Conservation (phyloP, 2,797 vertebrate species). For the Epinephelus awoara region DNA sequence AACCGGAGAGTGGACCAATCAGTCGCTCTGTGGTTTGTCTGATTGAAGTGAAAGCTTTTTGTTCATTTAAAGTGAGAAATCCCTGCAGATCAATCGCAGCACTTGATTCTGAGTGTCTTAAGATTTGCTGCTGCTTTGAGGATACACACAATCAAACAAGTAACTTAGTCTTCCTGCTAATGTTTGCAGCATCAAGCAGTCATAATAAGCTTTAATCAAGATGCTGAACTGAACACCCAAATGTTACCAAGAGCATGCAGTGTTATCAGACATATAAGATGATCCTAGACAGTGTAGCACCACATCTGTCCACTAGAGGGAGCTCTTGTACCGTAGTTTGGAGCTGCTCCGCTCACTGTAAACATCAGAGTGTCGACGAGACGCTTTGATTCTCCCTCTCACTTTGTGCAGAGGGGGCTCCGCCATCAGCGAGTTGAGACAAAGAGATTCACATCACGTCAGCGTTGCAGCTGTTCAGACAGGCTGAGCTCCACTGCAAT, state of each 20-base stretch:
- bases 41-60: background rate
- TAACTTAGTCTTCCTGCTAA: background rate
- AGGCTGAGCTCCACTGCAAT: slow-evolving; percentile 12
- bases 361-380: slow-evolving; percentile 10
- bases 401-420: slow-evolving; percentile 2
- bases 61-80: background rate
- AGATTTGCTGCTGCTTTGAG: background rate
- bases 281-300: background rate
- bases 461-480: slow-evolving; percentile 56
- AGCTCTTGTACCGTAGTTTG: slow-evolving; percentile 29
- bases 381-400: slow-evolving; percentile 44
- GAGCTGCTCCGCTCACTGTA: background rate
- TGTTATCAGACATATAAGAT: accelerated
- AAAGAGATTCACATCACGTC: slow-evolving; percentile 70
- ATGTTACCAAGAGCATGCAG: background rate
- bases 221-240: background rate
- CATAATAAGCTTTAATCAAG: background rate
- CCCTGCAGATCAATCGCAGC: background rate
- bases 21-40: too few species aligned
- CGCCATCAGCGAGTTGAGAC: slow-evolving; percentile 22
- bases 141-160: background rate
- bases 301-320: slow-evolving; percentile 56
- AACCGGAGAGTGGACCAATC: background rate
- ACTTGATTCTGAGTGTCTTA: background rate
- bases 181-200: background rate